Evolutionary conservation across 92 coral and sea anemone species (phyloP).

Genomic region (Metridium senile): DNA sequence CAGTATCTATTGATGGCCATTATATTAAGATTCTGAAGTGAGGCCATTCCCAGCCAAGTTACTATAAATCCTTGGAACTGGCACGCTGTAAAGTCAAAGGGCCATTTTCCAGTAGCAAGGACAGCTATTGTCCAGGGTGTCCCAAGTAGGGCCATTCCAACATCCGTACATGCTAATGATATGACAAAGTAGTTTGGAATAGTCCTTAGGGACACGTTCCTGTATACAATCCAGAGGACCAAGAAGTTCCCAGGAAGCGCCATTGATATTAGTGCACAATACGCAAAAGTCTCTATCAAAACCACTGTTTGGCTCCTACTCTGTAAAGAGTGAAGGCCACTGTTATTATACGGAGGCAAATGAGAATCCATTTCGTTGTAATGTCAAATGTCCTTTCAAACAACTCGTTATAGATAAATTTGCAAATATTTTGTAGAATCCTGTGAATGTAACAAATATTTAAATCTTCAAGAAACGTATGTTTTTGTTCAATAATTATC

Average conservation of each 20-base stretch:
- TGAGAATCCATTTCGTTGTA: conserved; percentile 9
- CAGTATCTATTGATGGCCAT: conserved; percentile 62
- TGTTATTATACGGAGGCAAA: conserved; percentile 9
- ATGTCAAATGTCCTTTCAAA: conserved; percentile 42
- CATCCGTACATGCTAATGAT: conserved; percentile 57
- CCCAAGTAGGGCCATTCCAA: conserved; percentile 41
- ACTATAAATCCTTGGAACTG: conserved; percentile 62
- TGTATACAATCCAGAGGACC: conserved; percentile 62
- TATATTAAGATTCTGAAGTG: conserved; percentile 48
- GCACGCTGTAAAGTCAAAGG: conserved; percentile 44
- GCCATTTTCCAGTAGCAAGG: conserved; percentile 52
- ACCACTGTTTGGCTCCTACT: conserved; percentile 7
- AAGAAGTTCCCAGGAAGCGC: conserved; percentile 44
- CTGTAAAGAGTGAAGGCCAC: not conserved
- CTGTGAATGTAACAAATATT: no score
- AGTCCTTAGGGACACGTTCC: conserved; percentile 53
- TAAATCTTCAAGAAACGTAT: no score
- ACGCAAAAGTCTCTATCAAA: conserved; percentile 11
- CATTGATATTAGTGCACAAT: conserved; percentile 30
- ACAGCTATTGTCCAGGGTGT: conserved; percentile 60
- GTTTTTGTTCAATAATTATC: no score
- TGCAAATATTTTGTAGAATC: no score
- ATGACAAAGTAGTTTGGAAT: conserved; percentile 65
- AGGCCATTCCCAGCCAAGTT: conserved; percentile 49
- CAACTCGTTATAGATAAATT: no score